Evolutionary conservation across 2,113 vertebrate genomes (phyloP).

Genomic region (Monopterus albus): DNA sequence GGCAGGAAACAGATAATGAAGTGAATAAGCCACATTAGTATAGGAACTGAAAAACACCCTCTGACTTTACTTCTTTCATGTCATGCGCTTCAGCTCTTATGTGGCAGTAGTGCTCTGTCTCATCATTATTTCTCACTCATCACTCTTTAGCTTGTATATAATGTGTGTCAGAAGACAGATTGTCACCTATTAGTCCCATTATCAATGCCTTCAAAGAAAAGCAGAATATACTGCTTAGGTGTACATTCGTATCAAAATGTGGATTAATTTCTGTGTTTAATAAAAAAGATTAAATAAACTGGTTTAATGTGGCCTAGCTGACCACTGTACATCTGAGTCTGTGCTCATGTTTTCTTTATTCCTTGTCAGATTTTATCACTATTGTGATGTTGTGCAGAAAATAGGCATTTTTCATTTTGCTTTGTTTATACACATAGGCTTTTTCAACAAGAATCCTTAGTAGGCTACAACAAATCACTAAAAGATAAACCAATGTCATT

Average conservation of each 20-base stretch:
- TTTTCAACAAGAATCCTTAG: no score
- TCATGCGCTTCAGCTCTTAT: slow-evolving; percentile 72
- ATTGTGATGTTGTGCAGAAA: not conserved
- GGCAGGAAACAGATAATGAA: slow-evolving; percentile 18
- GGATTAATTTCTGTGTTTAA: slow-evolving; percentile 79
- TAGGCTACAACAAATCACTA: no score
- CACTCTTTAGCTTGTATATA: slow-evolving; percentile 77
- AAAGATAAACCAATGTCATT: no score
- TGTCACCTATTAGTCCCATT: slow-evolving; percentile 70
- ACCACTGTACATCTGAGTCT: slow-evolving; percentile 59
- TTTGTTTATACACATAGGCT: no score
- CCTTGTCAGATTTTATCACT: not conserved
- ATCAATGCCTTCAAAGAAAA: slow-evolving; percentile 63
- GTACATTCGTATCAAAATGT: slow-evolving; percentile 76
- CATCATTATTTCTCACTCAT: slow-evolving; percentile 66
- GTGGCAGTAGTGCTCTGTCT: slow-evolving; percentile 75
- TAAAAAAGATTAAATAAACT: slow-evolving; percentile 75
- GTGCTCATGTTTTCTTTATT: slow-evolving; percentile 24
- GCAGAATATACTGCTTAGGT: slow-evolving; percentile 61
- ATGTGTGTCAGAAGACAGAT: slow-evolving; percentile 68
- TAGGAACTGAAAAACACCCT: slow-evolving; percentile 51
- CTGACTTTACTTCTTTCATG: slow-evolving; percentile 53
- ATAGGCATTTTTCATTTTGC: no score
- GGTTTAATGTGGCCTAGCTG: slow-evolving; percentile 63
- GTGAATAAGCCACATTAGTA: slow-evolving; percentile 19